These are phyloP conservation scores for Yasuhikotakia modesta DNA, from an alignment of 2,797 vertebrate genomes.

Conservation along the genomic window DNA sequence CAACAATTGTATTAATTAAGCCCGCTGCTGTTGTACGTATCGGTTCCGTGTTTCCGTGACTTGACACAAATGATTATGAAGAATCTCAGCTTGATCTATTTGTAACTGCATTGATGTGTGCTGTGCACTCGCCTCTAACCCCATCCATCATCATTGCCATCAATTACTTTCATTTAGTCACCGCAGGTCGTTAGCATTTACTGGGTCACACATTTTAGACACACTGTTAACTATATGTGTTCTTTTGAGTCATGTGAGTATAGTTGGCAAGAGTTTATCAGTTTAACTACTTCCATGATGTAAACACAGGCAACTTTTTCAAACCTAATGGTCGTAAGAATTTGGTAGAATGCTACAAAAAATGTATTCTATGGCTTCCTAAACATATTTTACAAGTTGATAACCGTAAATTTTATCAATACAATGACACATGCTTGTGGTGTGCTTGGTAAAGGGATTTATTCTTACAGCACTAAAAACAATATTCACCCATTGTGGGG, in stretches of 20 bases:
- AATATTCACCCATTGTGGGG: background rate
- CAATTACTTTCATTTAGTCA: conserved; percentile 10
- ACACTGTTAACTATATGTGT: too few relatives aligned
- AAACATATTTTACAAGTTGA: conserved; percentile 10
- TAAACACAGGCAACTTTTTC: too few relatives aligned
- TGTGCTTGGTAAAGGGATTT: conserved; percentile 5
- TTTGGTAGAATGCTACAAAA: too few relatives aligned
- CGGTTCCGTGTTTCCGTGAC: conserved; percentile 20
- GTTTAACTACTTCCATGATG: too few relatives aligned
- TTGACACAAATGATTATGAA: conserved; percentile 36
- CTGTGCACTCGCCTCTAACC: conserved; percentile 16
- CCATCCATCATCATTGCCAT: conserved; percentile 36
- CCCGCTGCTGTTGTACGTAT: conserved; percentile 29
- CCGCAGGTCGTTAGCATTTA: conserved; percentile 11
- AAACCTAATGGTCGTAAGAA: background rate
- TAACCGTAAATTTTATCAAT: background rate
- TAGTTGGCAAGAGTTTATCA: too few relatives aligned
- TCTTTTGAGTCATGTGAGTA: too few relatives aligned
- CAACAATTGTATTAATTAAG: conserved; percentile 41
- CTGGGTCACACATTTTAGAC: background rate
- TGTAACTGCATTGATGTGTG: conserved; percentile 22
- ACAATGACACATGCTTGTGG: background rate
- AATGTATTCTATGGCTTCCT: too few relatives aligned
- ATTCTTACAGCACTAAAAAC: background rate
- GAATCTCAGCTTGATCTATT: conserved; percentile 42